Conservation (phyloP, 1,140 invertebrate genomes). For the Hormaphis cornu region DNA sequence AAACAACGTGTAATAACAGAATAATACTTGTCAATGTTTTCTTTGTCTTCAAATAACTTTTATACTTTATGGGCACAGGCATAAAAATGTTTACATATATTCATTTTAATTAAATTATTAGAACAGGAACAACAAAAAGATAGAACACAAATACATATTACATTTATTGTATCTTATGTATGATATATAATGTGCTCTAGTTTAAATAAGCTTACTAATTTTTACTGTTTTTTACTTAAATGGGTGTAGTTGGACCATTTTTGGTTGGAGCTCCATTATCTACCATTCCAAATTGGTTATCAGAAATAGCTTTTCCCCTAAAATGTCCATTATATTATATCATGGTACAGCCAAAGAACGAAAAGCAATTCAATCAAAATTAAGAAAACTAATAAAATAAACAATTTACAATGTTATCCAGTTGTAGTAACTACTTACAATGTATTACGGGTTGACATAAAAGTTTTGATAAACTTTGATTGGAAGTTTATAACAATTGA, state of each 20-base stretch:
- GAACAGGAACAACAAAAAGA: too few species aligned
- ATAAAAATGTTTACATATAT: too few species aligned
- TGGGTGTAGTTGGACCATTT: slow-evolving; percentile 50
- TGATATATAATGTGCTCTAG: too few species aligned
- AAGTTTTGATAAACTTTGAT: slow-evolving; percentile 42
- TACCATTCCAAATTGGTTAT: slow-evolving; percentile 61
- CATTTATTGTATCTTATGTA: too few species aligned
- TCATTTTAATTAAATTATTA: too few species aligned
- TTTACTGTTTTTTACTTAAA: slow-evolving; percentile 50
- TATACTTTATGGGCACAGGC: too few species aligned
- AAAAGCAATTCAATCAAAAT: slow-evolving; percentile 39
- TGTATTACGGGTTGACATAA: slow-evolving; percentile 46
- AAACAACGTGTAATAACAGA: too few species aligned
- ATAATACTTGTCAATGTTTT: too few species aligned
- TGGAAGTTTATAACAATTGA: slow-evolving; percentile 65
- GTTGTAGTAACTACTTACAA: slow-evolving; percentile 55
- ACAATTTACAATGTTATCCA: slow-evolving; percentile 41
- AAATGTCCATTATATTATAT: slow-evolving; percentile 49
- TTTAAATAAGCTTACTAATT: too few species aligned
- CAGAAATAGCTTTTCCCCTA: slow-evolving; percentile 60
- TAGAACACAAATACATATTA: too few species aligned
- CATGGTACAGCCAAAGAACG: slow-evolving; percentile 46
- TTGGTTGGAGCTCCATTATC: slow-evolving; percentile 58
- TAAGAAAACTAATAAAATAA: slow-evolving; percentile 39
- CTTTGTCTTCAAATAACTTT: too few species aligned